A percentile compares a stretch with the other conserved stretches of the same genome.
phyloP scores from a whole-genome alignment of 2,888 invertebrate species.

The Vannuccia rotundouncinata region DNA sequence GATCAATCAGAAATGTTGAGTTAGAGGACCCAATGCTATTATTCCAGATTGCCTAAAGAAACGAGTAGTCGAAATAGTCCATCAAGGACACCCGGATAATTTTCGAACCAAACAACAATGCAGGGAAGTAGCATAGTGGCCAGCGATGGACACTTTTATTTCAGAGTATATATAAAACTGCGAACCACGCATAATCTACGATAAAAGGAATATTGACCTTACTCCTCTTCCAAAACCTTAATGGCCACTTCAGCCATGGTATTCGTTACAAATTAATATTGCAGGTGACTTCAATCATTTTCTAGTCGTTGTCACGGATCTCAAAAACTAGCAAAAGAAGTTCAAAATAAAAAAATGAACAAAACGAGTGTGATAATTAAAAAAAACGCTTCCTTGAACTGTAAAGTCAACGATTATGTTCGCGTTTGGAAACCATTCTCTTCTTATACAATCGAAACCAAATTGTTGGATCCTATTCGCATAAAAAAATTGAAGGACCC shows the following conservation, averaged over 20 bases:
- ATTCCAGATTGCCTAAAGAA: slow-evolving; percentile 22
- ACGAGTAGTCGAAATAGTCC: slow-evolving; percentile 22
- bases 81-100: slow-evolving; percentile 27
- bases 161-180: slow-evolving; percentile 28
- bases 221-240: neutral
- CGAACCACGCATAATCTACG: slow-evolving; percentile 16
- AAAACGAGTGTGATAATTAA: no score
- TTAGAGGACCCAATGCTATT: slow-evolving; percentile 7
- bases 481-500: neutral
- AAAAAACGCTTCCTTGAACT: neutral
- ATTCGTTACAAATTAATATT: neutral
- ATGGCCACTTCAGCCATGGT: slow-evolving; percentile 5
- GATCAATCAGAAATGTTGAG: neutral
- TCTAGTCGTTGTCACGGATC: neutral
- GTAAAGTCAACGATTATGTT: neutral
- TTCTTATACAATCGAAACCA: neutral
- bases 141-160: slow-evolving; percentile 30
- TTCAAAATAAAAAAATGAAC: slow-evolving; percentile 1
- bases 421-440: neutral
- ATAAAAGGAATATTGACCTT: neutral
- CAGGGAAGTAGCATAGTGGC: slow-evolving; percentile 32
- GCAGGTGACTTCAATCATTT: neutral
- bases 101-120: slow-evolving; percentile 29
- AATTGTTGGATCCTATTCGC: neutral
- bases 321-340: neutral